Evolutionary conservation across 37 sponge, comb jelly and placozoan genomes (phyloP).

Genomic region (Eunapius fragilis): DNA sequence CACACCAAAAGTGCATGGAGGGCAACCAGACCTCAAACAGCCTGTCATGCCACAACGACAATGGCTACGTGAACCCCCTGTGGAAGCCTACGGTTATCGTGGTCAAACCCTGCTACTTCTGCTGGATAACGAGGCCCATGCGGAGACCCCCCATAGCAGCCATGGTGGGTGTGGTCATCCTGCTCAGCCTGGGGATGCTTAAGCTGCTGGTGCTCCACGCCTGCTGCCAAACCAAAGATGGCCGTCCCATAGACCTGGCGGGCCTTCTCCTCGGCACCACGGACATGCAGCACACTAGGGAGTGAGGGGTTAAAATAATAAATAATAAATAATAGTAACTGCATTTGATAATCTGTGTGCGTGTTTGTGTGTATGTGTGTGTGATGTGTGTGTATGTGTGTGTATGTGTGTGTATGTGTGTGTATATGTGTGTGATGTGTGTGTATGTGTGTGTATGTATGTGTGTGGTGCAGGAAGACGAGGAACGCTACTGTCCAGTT

Average conservation of each 20-base stretch:
- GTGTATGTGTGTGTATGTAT: background rate
- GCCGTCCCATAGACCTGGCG: constrained; percentile 69
- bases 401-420: too few relatives aligned
- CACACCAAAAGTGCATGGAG: background rate
- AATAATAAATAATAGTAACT: too few relatives aligned
- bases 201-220: constrained; percentile 70
- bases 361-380: too few relatives aligned
- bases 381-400: too few relatives aligned
- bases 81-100: constrained; percentile 42
- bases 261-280: constrained; percentile 76
- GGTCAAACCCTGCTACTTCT: constrained; percentile 57
- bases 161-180: constrained; percentile 28
- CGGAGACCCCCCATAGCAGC: constrained; percentile 49
- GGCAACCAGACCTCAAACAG: background rate
- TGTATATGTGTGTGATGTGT: too few relatives aligned
- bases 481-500: constrained; percentile 74
- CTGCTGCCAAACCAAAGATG: constrained; percentile 70
- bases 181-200: constrained; percentile 71
- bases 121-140: constrained; percentile 79
- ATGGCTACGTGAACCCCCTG: constrained; percentile 37
- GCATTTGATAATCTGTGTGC: too few relatives aligned
- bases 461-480: constrained; percentile 39
- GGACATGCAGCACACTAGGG: constrained; percentile 52
- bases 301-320: constrained; percentile 25
- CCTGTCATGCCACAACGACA: background rate